Percentiles rank a stretch among this genome's conserved stretches.
Conservation (phyloP, 2,888 invertebrate species). For the Pantelozetes paolii region DNA sequence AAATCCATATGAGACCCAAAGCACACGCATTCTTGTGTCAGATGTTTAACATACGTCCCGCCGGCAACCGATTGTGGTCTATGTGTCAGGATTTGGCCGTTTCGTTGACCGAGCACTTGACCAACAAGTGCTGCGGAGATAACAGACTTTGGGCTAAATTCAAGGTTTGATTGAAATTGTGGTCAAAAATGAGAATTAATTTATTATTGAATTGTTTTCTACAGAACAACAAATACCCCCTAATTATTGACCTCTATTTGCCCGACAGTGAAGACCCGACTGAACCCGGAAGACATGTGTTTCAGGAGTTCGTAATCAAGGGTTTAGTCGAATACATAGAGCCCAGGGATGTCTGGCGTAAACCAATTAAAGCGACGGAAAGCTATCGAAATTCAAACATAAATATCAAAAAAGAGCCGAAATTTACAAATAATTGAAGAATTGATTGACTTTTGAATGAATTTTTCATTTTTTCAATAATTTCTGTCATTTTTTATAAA, state of each 20-base stretch:
- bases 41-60: neutral
- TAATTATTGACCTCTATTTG: conserved; percentile 3
- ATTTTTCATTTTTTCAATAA: too few relatives aligned
- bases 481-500: too few relatives aligned
- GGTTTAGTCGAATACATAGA: neutral
- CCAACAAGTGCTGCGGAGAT: neutral
- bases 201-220: too few relatives aligned
- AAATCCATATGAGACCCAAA: neutral
- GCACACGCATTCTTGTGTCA: conserved; percentile 6
- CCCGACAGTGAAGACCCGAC: neutral
- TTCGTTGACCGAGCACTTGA: neutral
- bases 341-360: conserved; percentile 5
- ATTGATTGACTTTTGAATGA: too few relatives aligned
- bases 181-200: too few relatives aligned
- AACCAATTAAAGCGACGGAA: neutral
- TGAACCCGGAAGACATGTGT: neutral
- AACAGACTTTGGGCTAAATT: conserved; percentile 4
- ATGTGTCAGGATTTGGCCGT: neutral
- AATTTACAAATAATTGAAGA: too few relatives aligned
- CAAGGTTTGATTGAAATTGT: conserved; percentile 6
- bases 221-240: neutral
- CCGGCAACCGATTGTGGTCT: neutral
- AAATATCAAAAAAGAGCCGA: neutral
- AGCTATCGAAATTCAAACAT: neutral
- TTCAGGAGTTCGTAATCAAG: conserved; percentile 13